These are phyloP conservation scores for Lycocerus yunnanus DNA, from an alignment of 2,888 invertebrate species.

Conservation along the genomic window DNA sequence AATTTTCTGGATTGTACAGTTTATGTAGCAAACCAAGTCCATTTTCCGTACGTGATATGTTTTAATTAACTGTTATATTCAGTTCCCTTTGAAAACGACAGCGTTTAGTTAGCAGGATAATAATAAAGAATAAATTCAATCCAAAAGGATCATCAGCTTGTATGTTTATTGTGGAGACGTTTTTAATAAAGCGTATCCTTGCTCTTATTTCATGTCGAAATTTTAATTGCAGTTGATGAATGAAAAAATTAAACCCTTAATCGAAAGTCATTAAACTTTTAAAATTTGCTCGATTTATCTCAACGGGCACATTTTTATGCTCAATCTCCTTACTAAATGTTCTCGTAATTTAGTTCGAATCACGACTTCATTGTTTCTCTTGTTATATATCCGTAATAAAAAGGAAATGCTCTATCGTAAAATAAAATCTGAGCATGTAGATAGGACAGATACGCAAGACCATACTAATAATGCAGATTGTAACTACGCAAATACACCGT, in stretches of 20 bases:
- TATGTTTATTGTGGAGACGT: conserved; percentile 16
- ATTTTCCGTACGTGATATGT: conserved; percentile 27
- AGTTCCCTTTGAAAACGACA: conserved; percentile 26
- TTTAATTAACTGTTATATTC: conserved; percentile 31
- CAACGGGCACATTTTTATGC: conserved; percentile 7
- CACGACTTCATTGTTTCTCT: conserved; percentile 41
- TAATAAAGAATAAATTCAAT: conserved; percentile 28
- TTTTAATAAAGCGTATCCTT: conserved; percentile 21
- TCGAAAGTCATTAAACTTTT: neutral
- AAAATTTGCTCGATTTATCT: conserved; percentile 5
- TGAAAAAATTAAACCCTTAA: neutral
- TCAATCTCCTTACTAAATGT: conserved; percentile 28
- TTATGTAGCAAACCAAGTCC: conserved; percentile 17
- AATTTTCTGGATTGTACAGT: conserved; percentile 17
- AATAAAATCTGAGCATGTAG: conserved; percentile 37
- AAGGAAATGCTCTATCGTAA: conserved; percentile 37
- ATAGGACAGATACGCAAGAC: conserved; percentile 37
- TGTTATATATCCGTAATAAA: conserved; percentile 33
- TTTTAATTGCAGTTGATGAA: neutral
- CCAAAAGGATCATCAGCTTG: conserved; percentile 16
- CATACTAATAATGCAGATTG: conserved; percentile 5
- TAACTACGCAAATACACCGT: neutral
- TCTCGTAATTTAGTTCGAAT: conserved; percentile 35
- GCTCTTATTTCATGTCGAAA: neutral
- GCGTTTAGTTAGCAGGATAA: conserved; percentile 24